phyloP scores from a whole-genome alignment of 2,797 vertebrate species.

The Myripristis murdjan region DNA sequence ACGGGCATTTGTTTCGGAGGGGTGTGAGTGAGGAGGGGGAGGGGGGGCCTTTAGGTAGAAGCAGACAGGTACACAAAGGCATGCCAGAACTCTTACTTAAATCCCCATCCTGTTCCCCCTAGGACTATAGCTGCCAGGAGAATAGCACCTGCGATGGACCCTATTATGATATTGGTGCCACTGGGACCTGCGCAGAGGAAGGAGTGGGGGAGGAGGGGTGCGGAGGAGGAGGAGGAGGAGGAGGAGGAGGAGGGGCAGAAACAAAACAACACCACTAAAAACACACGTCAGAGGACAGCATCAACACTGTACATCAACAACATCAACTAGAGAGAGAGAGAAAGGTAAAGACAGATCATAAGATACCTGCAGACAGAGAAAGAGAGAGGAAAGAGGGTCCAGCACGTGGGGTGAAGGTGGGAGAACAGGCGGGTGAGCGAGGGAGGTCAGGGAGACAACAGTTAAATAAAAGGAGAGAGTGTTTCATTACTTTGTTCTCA shows the following conservation, averaged over 20 bases:
- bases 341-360: conserved; percentile 17
- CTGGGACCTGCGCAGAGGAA: conserved; percentile 93
- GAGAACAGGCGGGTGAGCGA: conserved; percentile 51
- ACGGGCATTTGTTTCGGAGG: conserved; percentile 28
- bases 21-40: conserved; percentile 46
- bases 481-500: conserved; percentile 78
- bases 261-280: conserved; percentile 86
- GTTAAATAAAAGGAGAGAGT: conserved; percentile 63
- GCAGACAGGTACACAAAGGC: conserved; percentile 84
- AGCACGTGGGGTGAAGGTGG: conserved; percentile 68
- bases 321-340: conserved; percentile 61
- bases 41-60: conserved; percentile 69
- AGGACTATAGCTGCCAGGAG: conserved; percentile 98
- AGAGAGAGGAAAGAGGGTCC: conserved; percentile 37
- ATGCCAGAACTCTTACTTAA: conserved; percentile 94
- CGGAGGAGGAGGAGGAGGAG: conserved; percentile 62
- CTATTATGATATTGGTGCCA: conserved; percentile 98
- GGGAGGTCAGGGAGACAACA: conserved; percentile 71
- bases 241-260: conserved; percentile 63
- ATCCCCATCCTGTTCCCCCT: conserved; percentile 98
- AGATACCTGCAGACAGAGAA: not conserved
- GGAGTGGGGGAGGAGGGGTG: conserved; percentile 65
- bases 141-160: conserved; percentile 97
- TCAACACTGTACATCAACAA: conserved; percentile 80
- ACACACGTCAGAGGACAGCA: conserved; percentile 81